A percentile compares a stretch with the other conserved stretches of the same genome.
These are phyloP conservation scores for Serinus canaria DNA, from an alignment of 2,113 vertebrate genomes.

Conservation along the genomic window DNA sequence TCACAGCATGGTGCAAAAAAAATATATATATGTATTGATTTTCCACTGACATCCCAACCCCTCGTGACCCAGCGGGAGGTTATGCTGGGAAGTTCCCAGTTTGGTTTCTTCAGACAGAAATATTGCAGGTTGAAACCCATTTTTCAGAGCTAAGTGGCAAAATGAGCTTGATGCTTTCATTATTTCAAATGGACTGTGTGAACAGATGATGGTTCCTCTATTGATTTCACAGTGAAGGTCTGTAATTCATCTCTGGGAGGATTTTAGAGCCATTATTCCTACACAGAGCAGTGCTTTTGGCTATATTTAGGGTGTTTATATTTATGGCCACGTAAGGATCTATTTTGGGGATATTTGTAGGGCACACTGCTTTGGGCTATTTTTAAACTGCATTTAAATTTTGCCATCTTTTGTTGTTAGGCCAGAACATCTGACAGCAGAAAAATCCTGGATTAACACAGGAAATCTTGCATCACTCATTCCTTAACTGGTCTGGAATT, in stretches of 20 bases:
- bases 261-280: neutral
- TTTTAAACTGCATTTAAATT: neutral
- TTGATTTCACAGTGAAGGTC: neutral
- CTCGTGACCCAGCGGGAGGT: neutral
- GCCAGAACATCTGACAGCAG: neutral
- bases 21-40: neutral
- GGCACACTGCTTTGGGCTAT: neutral
- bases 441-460: neutral
- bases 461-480: neutral
- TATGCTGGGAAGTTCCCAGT: neutral
- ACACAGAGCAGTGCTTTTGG: neutral
- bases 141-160: neutral
- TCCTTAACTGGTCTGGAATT: neutral
- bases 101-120: neutral
- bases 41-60: neutral
- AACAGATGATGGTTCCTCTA: neutral
- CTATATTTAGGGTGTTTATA: neutral
- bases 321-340: neutral
- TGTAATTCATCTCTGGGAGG: neutral
- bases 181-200: neutral
- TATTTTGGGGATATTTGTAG: neutral
- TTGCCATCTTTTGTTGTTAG: neutral
- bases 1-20: neutral
- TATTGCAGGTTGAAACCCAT: neutral
- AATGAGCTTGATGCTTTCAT: neutral